A percentile compares a stretch with the other conserved stretches of the same genome.
phyloP scores from a whole-genome alignment of 2,113 vertebrate species.

The Sceloporus undulatus region DNA sequence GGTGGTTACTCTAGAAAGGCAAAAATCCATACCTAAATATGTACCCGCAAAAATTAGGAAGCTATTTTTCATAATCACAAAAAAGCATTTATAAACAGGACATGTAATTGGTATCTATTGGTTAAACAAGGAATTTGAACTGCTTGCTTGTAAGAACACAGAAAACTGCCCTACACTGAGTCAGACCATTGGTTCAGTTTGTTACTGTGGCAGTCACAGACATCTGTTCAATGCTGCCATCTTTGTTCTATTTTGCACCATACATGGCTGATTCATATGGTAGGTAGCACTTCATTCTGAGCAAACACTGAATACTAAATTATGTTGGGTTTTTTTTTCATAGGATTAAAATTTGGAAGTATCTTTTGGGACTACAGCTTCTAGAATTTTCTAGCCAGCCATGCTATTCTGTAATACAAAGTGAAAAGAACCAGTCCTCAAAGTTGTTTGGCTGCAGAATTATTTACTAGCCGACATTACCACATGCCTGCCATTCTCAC shows the following conservation, averaged over 20 bases:
- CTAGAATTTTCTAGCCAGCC: neutral
- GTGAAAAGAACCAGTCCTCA: neutral
- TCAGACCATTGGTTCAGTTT: neutral
- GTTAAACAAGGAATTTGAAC: neutral
- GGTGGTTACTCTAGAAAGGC: conserved; percentile 78
- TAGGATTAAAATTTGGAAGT: neutral
- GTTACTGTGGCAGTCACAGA: neutral
- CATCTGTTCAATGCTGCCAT: neutral
- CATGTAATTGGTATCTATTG: neutral
- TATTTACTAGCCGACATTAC: no score
- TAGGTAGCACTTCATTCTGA: neutral
- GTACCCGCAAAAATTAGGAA: neutral
- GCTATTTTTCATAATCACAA: neutral
- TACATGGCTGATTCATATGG: neutral
- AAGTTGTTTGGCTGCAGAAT: no score
- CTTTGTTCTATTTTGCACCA: neutral
- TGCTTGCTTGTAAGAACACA: neutral
- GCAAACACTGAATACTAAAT: no score
- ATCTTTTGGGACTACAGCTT: neutral
- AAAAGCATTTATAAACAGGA: neutral
- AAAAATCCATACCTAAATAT: conserved; percentile 13
- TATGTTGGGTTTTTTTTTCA: no score
- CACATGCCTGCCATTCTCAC: no score
- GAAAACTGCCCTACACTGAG: neutral
- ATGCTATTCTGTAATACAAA: neutral